A percentile compares a stretch with the other conserved stretches of the same genome.
These are phyloP conservation scores for Hippocampus mohnikei DNA, from an alignment of 2,113 vertebrate species.

Conservation along the genomic window DNA sequence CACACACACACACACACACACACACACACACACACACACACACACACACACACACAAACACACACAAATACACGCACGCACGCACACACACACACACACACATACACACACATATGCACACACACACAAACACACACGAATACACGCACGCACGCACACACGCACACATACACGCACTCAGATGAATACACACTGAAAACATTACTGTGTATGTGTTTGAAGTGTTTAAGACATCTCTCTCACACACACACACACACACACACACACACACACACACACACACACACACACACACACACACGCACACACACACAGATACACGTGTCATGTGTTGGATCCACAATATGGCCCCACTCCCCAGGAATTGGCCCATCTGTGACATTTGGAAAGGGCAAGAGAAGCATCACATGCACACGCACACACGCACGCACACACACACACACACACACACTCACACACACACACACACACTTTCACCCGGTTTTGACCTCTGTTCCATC, in stretches of 20 bases:
- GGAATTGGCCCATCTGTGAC: constrained; percentile 67
- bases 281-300: not conserved
- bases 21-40: not conserved
- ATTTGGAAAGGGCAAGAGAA: constrained; percentile 70
- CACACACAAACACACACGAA: too few species aligned
- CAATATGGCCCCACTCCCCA: constrained; percentile 48
- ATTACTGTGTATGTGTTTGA: constrained; percentile 43
- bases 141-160: too few species aligned
- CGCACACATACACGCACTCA: not conserved
- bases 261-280: not conserved
- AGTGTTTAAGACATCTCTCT: constrained; percentile 31
- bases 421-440: constrained; percentile 9
- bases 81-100: too few species aligned
- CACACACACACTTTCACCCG: constrained; percentile 1
- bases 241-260: constrained; percentile 1
- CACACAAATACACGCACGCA: too few species aligned
- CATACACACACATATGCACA: not conserved
- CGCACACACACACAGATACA: constrained; percentile 13
- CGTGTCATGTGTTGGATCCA: constrained; percentile 32
- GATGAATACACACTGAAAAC: constrained; percentile 14
- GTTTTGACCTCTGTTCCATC: constrained; percentile 63
- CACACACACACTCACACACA: not conserved
- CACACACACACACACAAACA: not conserved
- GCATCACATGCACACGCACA: constrained; percentile 18
- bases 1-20: too few species aligned